Base-by-base conservation (phyloP, 2,888 invertebrate genomes). In the Lasioglossum marginatum region DNA sequence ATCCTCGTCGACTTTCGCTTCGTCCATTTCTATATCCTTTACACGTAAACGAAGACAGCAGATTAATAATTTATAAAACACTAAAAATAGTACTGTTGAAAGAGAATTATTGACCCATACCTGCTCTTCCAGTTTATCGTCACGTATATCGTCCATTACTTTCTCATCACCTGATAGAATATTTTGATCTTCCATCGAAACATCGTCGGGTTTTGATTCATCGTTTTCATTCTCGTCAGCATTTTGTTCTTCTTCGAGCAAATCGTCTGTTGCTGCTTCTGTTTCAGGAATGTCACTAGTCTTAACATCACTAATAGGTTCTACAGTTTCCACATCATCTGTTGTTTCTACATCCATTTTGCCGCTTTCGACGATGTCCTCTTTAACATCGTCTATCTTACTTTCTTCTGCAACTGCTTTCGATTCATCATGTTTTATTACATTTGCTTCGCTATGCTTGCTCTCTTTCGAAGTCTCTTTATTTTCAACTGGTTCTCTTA, bases 11-110 rank as follows among this genome's bases (percentile, higher is more conserved):
- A 27, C 74, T 37, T 95, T 88, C 0, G 93, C 91, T 77, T 95
- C 95, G 0, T 95, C 95, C 16, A 94, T 93, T 31, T 95, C 95
- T 75, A 95, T 94, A 34, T 93, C 94, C 43, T 92, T 66, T 78
- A 48, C 63, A 52, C 34, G 63, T 57, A 85, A 78, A 86, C 6
- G 75, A 85, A 74, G 5, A 82, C 27, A 79, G 14, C 4, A 43
- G 19, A 63, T 79, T 16, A 77, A 71, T 43, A 27, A 81, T 75
- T 82, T 82, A 80, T 73, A 40, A 82, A 23, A 68, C 12, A 45
- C 37, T n/a, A 60, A 68, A 23, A 68, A 68, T 31, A 43, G 2
- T 70, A 81, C 27, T 16, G 8, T 37, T 4, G 19, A 34, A n/a
- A 48, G 31, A 27, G 3, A 72, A 68, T 43, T 14, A 43, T 6